phyloP scores from a whole-genome alignment of 2,888 invertebrate genomes.

The Drosophila tanythrix region DNA sequence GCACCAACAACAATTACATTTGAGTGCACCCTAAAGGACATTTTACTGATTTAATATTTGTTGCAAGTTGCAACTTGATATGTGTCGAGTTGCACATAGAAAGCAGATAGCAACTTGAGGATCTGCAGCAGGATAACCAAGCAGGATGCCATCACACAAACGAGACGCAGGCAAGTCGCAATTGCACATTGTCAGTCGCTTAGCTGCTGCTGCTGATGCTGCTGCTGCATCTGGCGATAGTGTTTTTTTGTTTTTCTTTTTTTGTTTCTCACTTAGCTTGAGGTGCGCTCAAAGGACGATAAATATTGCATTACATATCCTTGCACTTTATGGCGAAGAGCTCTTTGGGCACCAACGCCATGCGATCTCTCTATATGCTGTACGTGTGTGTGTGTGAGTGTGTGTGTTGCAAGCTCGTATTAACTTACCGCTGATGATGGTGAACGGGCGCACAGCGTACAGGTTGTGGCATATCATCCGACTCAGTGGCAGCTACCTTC shows the following conservation, averaged over 20 bases:
- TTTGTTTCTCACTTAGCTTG: slow-evolving; percentile 73
- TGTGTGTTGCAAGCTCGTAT: slow-evolving; percentile 22
- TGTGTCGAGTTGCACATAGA: slow-evolving; percentile 70
- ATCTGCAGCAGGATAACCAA: slow-evolving; percentile 31
- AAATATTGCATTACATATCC: slow-evolving; percentile 79
- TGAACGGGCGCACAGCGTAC: slow-evolving; percentile 8
- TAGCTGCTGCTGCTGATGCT: slow-evolving; percentile 16
- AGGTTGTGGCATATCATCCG: slow-evolving; percentile 23
- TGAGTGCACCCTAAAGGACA: slow-evolving; percentile 77
- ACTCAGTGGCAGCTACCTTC: slow-evolving; percentile 1
- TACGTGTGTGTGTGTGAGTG: neutral
- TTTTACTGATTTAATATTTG: slow-evolving; percentile 78
- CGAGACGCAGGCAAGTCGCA: slow-evolving; percentile 2
- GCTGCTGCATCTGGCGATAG: neutral
- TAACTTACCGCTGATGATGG: slow-evolving; percentile 47
- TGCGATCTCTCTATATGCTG: neutral
- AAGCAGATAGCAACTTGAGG: slow-evolving; percentile 45
- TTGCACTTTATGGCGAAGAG: slow-evolving; percentile 72
- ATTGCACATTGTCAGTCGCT: slow-evolving; percentile 23
- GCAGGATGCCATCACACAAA: slow-evolving; percentile 18
- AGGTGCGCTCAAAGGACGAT: slow-evolving; percentile 76
- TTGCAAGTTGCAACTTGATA: slow-evolving; percentile 78
- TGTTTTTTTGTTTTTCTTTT: slow-evolving; percentile 10
- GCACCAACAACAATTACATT: slow-evolving; percentile 70
- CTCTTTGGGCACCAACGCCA: slow-evolving; percentile 11